Base-by-base conservation (phyloP, 2,797 vertebrate species). In the Margarornis squamiger region DNA sequence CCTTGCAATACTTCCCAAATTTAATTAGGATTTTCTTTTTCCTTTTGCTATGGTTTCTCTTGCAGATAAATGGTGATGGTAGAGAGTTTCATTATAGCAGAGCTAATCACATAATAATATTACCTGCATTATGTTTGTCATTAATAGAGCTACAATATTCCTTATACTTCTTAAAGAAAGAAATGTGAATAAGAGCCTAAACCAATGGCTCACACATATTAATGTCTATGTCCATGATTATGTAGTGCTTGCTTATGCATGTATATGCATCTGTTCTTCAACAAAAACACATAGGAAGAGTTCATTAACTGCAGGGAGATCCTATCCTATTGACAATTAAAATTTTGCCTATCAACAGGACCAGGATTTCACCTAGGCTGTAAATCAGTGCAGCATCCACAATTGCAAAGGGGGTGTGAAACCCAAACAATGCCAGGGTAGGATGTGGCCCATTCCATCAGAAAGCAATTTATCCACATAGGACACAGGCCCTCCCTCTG, bases 1-100 rank as follows among this genome's bases (percentile, higher is more conserved):
- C 59, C 12, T 73, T 48, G 46, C 39, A 87, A 85, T 41, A 87
- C 51, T 90, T 55, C 73, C 3, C 87, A 46, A 73, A 91, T 70
- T 73, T 80, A 77, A 84, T 52, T 83, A 86, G 39, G 34, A 70
- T 81, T 86, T 94, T 88, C 21, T 71, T 74, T 90, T 92, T 88
- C 80, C 61, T 83, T 92, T 79, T 65, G n/a, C 39, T 91, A 23
- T 7, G n/a, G 55, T 81, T 95, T 86, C 41, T 88, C 82, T 92
- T 93, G 90, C 15, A 34, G 67, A 70, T 88, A 83, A 82, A 85
- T 45, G 62, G 7, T 70, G 81, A 89, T 16, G 38, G 73, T 27
- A 71, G 43, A 87, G n/a, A 78, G 45, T 45, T 92, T 85, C 91
- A 85, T 91, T 75, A 88, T 13, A 49, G 71, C 57, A 94, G 10